These are phyloP conservation scores for Lacerta bilineata DNA, from an alignment of 2,797 vertebrate species.

Conservation along the genomic window DNA sequence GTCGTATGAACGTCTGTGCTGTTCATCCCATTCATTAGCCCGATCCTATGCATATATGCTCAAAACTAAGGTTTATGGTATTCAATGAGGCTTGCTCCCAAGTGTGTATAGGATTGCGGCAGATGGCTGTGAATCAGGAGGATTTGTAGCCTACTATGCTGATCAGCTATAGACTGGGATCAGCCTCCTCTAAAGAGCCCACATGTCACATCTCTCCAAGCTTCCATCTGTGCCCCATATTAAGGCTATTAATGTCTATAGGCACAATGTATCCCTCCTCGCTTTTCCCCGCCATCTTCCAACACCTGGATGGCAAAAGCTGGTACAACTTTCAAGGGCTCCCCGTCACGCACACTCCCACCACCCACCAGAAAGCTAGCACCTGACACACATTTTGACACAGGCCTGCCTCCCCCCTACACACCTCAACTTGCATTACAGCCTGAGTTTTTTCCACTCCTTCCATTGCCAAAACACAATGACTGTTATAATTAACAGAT, in stretches of 20 bases:
- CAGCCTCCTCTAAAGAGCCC: not conserved
- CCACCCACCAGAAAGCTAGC: conserved; percentile 46
- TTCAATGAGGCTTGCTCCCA: not conserved
- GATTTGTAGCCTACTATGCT: not conserved
- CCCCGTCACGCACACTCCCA: conserved; percentile 51
- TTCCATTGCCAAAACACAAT: conserved; percentile 84
- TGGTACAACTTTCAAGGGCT: conserved; percentile 54
- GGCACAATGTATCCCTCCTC: not conserved
- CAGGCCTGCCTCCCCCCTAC: conserved; percentile 49
- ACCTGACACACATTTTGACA: conserved; percentile 73
- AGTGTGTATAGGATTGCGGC: not conserved
- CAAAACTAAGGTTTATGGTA: not conserved
- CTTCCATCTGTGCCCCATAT: conserved; percentile 10
- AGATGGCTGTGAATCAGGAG: not conserved
- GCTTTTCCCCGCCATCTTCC: conserved; percentile 6
- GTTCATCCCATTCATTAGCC: not conserved
- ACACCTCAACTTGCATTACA: conserved; percentile 74
- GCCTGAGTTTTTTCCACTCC: conserved; percentile 69
- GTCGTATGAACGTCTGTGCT: not conserved
- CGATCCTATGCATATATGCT: not conserved
- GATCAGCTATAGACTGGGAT: not conserved
- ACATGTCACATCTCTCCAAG: not conserved
- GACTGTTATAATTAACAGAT: conserved; percentile 87
- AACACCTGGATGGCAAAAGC: conserved; percentile 57
- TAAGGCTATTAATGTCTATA: conserved; percentile 7